These are phyloP conservation scores for Nestor notabilis DNA, from an alignment of 2,113 vertebrate genomes.

Conservation along the genomic window DNA sequence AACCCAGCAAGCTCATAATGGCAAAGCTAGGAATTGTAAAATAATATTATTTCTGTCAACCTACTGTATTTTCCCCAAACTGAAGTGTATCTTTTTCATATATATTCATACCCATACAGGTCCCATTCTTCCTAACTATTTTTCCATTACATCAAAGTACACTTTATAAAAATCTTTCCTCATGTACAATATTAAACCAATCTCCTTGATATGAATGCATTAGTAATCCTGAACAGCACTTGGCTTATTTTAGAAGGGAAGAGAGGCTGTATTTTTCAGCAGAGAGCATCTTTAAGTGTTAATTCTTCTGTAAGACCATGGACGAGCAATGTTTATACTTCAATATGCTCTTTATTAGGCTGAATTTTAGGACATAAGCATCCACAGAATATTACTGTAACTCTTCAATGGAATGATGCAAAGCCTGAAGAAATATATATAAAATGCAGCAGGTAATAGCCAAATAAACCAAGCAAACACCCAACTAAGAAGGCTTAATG, in stretches of 20 bases:
- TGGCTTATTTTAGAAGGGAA: not conserved
- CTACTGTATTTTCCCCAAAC: not conserved
- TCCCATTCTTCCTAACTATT: not conserved
- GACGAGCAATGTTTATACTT: rapidly evolving
- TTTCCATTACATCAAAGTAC: not conserved
- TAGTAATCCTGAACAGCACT: not conserved
- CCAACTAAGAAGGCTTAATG: rapidly evolving
- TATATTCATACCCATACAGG: not conserved
- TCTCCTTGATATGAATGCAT: not conserved
- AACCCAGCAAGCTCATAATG: not conserved
- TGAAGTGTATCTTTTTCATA: not conserved
- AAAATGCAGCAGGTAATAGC: not conserved
- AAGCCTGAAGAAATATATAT: not conserved
- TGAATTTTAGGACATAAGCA: not conserved
- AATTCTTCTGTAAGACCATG: not conserved
- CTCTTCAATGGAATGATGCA: not conserved
- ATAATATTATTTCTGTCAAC: not conserved
- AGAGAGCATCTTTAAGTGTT: not conserved
- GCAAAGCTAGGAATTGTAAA: not conserved
- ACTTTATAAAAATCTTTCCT: not conserved
- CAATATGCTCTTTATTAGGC: not conserved
- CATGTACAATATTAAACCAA: not conserved
- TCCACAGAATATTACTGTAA: not conserved
- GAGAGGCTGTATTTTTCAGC: not conserved
- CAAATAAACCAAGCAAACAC: not conserved